A percentile compares a stretch with the other conserved stretches of the same genome.
phyloP scores from a whole-genome alignment of 2,113 vertebrate genomes.

The Rhea pennata region DNA sequence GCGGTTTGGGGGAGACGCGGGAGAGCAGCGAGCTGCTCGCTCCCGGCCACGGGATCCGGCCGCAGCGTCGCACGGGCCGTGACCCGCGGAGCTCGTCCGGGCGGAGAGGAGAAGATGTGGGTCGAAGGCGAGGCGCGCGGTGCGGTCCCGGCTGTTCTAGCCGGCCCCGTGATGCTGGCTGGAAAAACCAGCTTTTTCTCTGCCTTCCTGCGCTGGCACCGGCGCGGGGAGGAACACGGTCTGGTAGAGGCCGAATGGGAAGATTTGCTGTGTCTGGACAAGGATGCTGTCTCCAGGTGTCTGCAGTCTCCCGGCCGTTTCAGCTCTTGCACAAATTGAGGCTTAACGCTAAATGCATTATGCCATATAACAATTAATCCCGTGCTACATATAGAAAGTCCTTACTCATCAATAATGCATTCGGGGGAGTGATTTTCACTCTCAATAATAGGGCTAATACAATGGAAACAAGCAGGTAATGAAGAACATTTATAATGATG shows the following conservation, averaged over 20 bases:
- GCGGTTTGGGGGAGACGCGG: conserved; percentile 43
- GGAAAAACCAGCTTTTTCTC: neutral
- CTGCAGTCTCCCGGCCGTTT: conserved; percentile 58
- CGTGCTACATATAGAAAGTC: conserved; percentile 71
- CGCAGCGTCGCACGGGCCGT: neutral
- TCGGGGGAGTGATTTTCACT: conserved; percentile 64
- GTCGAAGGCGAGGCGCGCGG: neutral
- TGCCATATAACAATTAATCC: conserved; percentile 70
- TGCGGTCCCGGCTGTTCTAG: neutral
- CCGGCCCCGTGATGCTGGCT: neutral
- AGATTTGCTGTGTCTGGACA: conserved; percentile 34
- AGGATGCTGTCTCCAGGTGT: conserved; percentile 1
- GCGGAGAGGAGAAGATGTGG: neutral
- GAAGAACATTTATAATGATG: conserved; percentile 77
- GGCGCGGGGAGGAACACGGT: neutral
- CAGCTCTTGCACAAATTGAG: conserved; percentile 65
- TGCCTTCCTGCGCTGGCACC: conserved; percentile 24
- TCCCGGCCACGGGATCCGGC: conserved; percentile 14
- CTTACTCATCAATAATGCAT: conserved; percentile 77
- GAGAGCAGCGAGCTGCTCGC: conserved; percentile 39
- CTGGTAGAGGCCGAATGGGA: neutral
- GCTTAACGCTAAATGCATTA: conserved; percentile 72
- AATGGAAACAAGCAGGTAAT: conserved; percentile 79
- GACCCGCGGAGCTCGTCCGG: neutral
- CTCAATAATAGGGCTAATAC: conserved; percentile 65